These are phyloP conservation scores for Microtus ochrogaster DNA, from an alignment of 2,113 vertebrate species.

Conservation along the genomic window DNA sequence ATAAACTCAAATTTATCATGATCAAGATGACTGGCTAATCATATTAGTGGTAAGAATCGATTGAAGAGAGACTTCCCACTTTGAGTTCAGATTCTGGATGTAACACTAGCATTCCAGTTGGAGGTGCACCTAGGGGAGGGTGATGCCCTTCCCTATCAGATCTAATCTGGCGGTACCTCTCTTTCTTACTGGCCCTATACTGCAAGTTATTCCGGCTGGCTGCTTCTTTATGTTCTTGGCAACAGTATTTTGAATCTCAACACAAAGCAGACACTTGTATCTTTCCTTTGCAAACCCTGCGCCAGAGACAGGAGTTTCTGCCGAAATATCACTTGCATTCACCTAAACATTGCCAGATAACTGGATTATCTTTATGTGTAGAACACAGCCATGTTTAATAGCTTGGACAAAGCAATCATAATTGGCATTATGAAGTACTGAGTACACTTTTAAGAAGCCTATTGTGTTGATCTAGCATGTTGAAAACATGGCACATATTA, in stretches of 20 bases:
- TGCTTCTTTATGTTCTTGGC: background rate
- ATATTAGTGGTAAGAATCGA: background rate
- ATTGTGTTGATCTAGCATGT: background rate
- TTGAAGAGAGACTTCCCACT: background rate
- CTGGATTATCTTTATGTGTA: background rate
- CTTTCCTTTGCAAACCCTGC: background rate
- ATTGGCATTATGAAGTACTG: background rate
- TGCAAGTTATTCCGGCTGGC: background rate
- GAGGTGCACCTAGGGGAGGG: background rate
- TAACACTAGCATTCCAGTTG: background rate
- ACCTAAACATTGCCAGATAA: background rate
- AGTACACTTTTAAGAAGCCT: background rate
- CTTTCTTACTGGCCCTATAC: background rate
- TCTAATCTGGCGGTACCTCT: background rate
- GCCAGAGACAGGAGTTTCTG: background rate
- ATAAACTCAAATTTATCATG: background rate
- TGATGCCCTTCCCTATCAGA: background rate
- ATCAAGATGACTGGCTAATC: background rate
- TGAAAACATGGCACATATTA: background rate
- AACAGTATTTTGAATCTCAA: constrained; percentile 3
- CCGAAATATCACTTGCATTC: background rate
- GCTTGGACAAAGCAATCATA: background rate
- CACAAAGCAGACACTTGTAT: background rate
- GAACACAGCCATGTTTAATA: background rate
- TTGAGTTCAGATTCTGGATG: background rate